A percentile compares a stretch with the other conserved stretches of the same genome.
Evolutionary conservation across 2,797 vertebrate genomes (phyloP).

Genomic region (Urophycis tenuis): DNA sequence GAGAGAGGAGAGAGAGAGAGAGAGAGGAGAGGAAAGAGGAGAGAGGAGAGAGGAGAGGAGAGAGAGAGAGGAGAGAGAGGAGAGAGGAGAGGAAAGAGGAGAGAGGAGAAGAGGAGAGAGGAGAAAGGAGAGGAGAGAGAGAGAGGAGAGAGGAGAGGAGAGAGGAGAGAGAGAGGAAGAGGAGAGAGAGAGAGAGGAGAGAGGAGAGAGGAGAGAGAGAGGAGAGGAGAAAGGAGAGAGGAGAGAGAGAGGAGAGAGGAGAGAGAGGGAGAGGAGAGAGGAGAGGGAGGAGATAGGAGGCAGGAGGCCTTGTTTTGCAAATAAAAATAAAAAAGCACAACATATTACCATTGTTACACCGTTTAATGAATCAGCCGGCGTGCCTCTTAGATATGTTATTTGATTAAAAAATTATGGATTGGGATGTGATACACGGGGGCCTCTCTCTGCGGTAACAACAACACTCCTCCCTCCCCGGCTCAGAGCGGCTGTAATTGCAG

Average conservation of each 20-base stretch:
- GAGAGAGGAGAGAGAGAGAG: slow-evolving; percentile 6
- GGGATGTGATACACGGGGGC: slow-evolving; percentile 41
- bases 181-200: slow-evolving; percentile 5
- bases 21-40: slow-evolving; percentile 3
- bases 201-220: slow-evolving; percentile 5
- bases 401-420: slow-evolving; percentile 53
- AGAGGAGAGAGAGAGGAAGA: not conserved
- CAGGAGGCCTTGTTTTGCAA: slow-evolving; percentile 34
- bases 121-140: slow-evolving; percentile 9
- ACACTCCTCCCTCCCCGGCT: slow-evolving; percentile 41
- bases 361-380: slow-evolving; percentile 33
- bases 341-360: slow-evolving; percentile 29
- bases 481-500: slow-evolving; percentile 43
- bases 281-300: slow-evolving; percentile 8
- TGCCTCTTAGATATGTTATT: slow-evolving; percentile 28
- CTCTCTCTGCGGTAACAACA: slow-evolving; percentile 53
- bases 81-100: not conserved
- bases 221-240: slow-evolving; percentile 6
- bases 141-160: slow-evolving; percentile 3
- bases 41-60: slow-evolving; percentile 7
- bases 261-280: not conserved
- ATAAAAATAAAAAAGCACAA: slow-evolving; percentile 46
- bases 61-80: slow-evolving; percentile 9
- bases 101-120: slow-evolving; percentile 2
- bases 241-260: slow-evolving; percentile 9